phyloP scores from a whole-genome alignment of 1,140 invertebrate genomes.

The Drosophila paulistorum region DNA sequence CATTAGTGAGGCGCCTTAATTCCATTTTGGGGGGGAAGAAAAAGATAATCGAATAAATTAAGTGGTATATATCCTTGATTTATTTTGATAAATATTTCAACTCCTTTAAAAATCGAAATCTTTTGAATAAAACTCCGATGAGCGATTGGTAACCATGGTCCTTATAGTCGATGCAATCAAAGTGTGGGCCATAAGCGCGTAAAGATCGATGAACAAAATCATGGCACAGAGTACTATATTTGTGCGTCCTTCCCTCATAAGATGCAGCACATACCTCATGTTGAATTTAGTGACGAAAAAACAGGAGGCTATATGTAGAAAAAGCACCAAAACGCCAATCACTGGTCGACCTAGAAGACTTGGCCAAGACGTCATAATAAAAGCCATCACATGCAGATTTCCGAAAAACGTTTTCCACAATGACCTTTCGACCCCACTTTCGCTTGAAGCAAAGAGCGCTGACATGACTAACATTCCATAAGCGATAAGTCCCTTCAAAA shows the following conservation, averaged over 20 bases:
- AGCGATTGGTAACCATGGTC: not conserved
- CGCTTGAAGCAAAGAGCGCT: not conserved
- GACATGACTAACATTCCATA: not conserved
- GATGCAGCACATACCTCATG: not conserved
- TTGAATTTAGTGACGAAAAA: not conserved
- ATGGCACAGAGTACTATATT: not conserved
- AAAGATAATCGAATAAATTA: slow-evolving; percentile 69
- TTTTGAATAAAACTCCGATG: not conserved
- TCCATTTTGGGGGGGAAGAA: not conserved
- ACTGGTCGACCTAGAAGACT: not conserved
- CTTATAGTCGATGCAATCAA: not conserved
- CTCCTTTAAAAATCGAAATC: not conserved
- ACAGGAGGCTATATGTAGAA: not conserved
- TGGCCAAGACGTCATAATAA: not conserved
- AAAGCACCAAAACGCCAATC: not conserved
- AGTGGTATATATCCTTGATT: slow-evolving; percentile 61
- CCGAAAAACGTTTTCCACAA: not conserved
- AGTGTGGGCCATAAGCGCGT: not conserved
- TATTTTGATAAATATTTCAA: slow-evolving; percentile 50
- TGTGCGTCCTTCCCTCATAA: not conserved
- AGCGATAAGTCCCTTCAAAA: not conserved
- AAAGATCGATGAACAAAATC: not conserved
- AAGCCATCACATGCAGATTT: not conserved
- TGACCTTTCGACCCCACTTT: not conserved
- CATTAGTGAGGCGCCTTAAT: slow-evolving; percentile 51